These are phyloP conservation scores for Oncorhynchus gorbuscha DNA, from an alignment of 2,113 vertebrate species.

Conservation along the genomic window DNA sequence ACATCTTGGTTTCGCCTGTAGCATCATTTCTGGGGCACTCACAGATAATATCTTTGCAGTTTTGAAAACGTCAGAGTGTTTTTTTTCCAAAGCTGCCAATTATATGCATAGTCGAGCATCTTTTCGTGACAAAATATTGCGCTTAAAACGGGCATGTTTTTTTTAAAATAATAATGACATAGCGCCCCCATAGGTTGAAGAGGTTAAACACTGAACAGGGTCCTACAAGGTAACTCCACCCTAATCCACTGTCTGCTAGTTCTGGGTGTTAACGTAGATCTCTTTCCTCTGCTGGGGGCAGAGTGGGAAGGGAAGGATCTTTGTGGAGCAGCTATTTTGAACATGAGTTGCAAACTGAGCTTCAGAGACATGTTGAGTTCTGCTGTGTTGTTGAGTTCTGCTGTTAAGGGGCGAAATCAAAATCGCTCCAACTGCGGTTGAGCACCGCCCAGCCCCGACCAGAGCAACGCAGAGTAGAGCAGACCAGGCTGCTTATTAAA, in stretches of 20 bases:
- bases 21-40: no score
- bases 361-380: conserved; percentile 65
- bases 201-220: conserved; percentile 23
- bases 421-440: conserved; percentile 74
- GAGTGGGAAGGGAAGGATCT: conserved; percentile 18
- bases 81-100: no score
- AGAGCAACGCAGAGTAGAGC: conserved; percentile 56
- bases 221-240: no score
- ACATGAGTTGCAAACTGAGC: conserved; percentile 61
- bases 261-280: not conserved
- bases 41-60: no score
- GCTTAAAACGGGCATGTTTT: no score
- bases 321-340: conserved; percentile 66
- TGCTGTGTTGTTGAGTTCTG: conserved; percentile 57
- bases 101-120: no score
- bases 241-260: not conserved
- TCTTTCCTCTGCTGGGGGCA: not conserved
- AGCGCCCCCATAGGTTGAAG: no score
- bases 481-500: conserved; percentile 73
- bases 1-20: no score
- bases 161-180: no score
- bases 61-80: no score
- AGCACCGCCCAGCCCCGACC: conserved; percentile 56
- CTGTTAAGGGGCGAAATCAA: conserved; percentile 41
- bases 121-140: no score